phyloP scores from a whole-genome alignment of 1,140 invertebrate species.

The Drosophila baimaii region DNA sequence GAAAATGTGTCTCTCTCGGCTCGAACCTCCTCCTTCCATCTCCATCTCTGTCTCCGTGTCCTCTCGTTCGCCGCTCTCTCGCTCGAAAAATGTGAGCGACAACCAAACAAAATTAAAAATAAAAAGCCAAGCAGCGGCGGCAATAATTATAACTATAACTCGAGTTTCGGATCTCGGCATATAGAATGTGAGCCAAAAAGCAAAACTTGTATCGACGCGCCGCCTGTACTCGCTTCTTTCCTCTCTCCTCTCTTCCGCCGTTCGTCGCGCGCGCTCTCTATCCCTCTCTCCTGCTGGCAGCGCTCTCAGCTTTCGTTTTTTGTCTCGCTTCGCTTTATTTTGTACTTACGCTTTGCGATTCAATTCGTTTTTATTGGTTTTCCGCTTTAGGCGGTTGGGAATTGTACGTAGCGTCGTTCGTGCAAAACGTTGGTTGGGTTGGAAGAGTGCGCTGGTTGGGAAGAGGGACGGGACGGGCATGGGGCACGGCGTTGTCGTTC shows the following conservation, averaged over 20 bases:
- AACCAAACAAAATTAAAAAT: slow-evolving; percentile 79
- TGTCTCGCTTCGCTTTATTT: slow-evolving; percentile 81
- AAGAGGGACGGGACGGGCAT: slow-evolving; percentile 19
- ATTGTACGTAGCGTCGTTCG: slow-evolving; percentile 75
- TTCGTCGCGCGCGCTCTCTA: slow-evolving; percentile 14
- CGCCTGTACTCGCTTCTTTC: slow-evolving; percentile 71
- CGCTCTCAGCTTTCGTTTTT: slow-evolving; percentile 76
- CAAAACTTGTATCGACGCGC: slow-evolving; percentile 78
- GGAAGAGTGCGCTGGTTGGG: slow-evolving; percentile 13
- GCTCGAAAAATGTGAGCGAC: slow-evolving; percentile 64
- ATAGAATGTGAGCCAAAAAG: slow-evolving; percentile 78
- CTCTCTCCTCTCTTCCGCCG: slow-evolving; percentile 39
- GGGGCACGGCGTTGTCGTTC: slow-evolving; percentile 60
- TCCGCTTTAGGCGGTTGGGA: slow-evolving; percentile 78
- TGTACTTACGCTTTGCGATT: slow-evolving; percentile 83
- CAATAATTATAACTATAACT: slow-evolving; percentile 83
- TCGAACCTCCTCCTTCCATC: slow-evolving; percentile 16
- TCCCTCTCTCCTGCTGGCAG: slow-evolving; percentile 23
- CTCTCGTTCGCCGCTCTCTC: slow-evolving; percentile 24
- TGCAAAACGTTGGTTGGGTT: slow-evolving; percentile 63
- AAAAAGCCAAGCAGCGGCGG: slow-evolving; percentile 63
- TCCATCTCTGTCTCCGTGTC: slow-evolving; percentile 6
- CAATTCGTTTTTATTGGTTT: slow-evolving; percentile 83
- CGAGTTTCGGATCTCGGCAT: slow-evolving; percentile 70
- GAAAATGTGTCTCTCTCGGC: slow-evolving; percentile 70